A percentile compares a stretch with the other conserved stretches of the same genome.
These are phyloP conservation scores for Rosalia funebris DNA, from an alignment of 2,888 invertebrate genomes.

Conservation along the genomic window DNA sequence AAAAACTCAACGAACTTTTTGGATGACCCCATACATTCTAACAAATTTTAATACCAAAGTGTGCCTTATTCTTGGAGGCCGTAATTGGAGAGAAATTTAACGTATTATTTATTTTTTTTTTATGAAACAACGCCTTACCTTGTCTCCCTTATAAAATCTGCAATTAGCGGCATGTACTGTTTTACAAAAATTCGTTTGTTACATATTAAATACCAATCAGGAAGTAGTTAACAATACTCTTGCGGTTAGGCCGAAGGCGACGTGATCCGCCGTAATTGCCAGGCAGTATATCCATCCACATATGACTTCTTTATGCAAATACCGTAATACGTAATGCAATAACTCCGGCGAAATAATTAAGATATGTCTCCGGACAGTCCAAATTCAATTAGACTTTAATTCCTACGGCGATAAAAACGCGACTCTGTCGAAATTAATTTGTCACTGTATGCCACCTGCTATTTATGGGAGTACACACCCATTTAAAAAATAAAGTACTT, in stretches of 20 bases:
- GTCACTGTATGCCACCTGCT: not conserved
- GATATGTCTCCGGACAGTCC: not conserved
- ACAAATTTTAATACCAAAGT: too few relatives aligned
- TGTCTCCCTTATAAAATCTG: not conserved
- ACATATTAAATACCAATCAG: slow-evolving; percentile 2
- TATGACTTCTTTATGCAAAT: not conserved
- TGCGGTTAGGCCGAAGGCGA: not conserved
- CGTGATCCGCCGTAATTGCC: not conserved
- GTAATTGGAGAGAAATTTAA: too few relatives aligned
- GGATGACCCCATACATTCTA: too few relatives aligned
- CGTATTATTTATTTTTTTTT: too few relatives aligned
- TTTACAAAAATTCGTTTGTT: not conserved
- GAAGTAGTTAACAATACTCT: not conserved
- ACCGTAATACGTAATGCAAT: not conserved
- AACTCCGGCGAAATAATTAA: not conserved
- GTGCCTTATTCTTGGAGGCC: too few relatives aligned
- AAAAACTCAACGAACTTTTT: too few relatives aligned
- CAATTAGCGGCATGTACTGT: not conserved
- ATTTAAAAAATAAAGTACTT: not conserved
- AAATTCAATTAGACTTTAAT: not conserved
- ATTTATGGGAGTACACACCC: not conserved
- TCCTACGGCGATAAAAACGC: not conserved
- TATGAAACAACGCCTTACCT: too few relatives aligned
- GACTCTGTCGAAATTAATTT: not conserved
- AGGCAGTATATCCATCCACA: not conserved